Evolutionary conservation across 2,888 invertebrate genomes (phyloP).

Genomic region (Rhingia campestris): DNA sequence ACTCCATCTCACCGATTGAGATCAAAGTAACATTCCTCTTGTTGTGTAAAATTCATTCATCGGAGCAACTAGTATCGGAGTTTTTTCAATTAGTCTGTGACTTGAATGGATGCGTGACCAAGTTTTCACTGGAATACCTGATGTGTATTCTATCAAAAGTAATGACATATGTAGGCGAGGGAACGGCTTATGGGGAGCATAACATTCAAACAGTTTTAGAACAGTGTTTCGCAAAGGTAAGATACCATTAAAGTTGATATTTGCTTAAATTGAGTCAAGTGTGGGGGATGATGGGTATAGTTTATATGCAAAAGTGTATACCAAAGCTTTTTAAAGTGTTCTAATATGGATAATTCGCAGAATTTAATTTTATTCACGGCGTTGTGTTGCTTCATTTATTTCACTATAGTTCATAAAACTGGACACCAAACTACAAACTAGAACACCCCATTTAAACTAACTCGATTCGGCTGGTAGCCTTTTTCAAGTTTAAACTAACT

Average conservation of each 20-base stretch:
- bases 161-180: conserved; percentile 80
- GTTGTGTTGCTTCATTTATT: too few relatives aligned
- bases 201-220: conserved; percentile 78
- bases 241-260: neutral
- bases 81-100: conserved; percentile 79
- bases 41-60: conserved; percentile 79
- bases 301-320: neutral
- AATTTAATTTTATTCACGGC: too few relatives aligned
- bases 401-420: too few relatives aligned
- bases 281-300: too few relatives aligned
- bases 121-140: conserved; percentile 80
- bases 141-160: conserved; percentile 79
- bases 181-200: conserved; percentile 79
- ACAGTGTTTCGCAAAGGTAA: conserved; percentile 79
- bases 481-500: too few relatives aligned
- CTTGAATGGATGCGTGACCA: conserved; percentile 78
- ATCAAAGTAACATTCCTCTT: conserved; percentile 81
- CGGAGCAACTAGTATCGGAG: conserved; percentile 79
- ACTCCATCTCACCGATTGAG: conserved; percentile 81
- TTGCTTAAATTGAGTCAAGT: neutral
- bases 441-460: too few relatives aligned
- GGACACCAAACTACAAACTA: too few relatives aligned
- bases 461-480: too few relatives aligned
- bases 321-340: too few relatives aligned
- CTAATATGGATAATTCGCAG: too few relatives aligned